Evolutionary conservation across 37 sponge, comb jelly and placozoan genomes (phyloP), one percentile per base, ranked within the genome.

Genomic region (Axinella damicornis): DNA sequence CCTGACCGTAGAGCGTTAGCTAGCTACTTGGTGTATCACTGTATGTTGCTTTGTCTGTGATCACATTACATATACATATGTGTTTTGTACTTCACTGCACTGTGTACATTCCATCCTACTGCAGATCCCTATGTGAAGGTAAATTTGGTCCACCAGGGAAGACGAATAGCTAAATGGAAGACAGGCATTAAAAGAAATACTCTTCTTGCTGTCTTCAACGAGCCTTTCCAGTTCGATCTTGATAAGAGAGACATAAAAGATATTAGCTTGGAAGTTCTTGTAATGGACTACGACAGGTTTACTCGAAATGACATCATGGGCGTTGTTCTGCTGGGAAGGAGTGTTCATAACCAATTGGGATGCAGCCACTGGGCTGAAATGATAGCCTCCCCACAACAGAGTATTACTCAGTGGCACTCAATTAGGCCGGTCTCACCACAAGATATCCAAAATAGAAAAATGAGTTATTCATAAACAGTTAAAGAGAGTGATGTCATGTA

Each of bases 111-210:
- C 46, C 46, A n/a, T 46, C 9, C 9, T 46, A 9, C 46, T 46
- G 9, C 85, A 93, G 94, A 93, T 82, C 91, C 94, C 0, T 93
- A 93, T 55, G 80, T 89, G 20, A 90, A 82, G 35, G 74, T 93
- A 30, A 55, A 71, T 36, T 52, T 93, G 17, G 34, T 77, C 28
- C 55, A 83, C 76, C 74, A 82, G 16, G 84, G 74, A 0, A 76
- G 58, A 33, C 52, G 87, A 53, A 40, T 61, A 17, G 41, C 40
- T 24, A 90, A 90, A 65, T 87, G 88, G 88, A 86, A 76, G 35
- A 72, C 87, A 21, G 14, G 73, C 0, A 63, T 91, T 1, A 93
- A 90, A 79, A 93, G 87, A 57, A 75, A 87, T 53, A 87, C 91
- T 36, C 61, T 82, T 14, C 56, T 62, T n/a, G 88, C 91, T 28